Evolutionary conservation across 1,140 invertebrate genomes (phyloP), one percentile per base, ranked within the genome.

Genomic region (Papilio dardanus): DNA sequence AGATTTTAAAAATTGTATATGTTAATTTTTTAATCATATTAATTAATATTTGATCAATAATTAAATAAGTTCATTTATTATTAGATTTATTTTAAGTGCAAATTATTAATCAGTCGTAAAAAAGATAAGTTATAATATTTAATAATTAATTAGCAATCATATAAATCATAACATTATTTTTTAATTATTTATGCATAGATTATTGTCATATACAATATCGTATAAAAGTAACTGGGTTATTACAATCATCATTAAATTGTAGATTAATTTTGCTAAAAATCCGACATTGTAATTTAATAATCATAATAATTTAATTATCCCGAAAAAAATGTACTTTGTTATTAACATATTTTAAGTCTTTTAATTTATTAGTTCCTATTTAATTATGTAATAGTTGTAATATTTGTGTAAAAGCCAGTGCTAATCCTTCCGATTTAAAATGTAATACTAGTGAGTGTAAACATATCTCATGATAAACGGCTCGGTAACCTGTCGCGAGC

Each of bases 401-500:
- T 14, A 30, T 1, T 62, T 16, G 24, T 66, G 19, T 69, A 40
- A 35, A 35, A 76, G 40, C 62, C 28, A 62, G 35, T 74, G 37
- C 68, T 67, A 78, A 75, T 71, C 71, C 71, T 78, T 58, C 42
- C 71, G 54, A 73, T 67, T 73, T 58, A 68, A 76, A 78, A 76
- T 65, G 74, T 67, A 74, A 85, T 82, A 78, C 74, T 76, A 77
- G 77, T 82, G 85, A 86, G 83, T 80, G 87, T 89, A 89, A 91
- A 91, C 88, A 91, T 88, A 83, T 84, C 79, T 81, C 79, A 82
- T 87, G 89, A 92, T 93, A 92, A 92, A 93, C 90, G 87, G 84
- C 88, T 90, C 85, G 91, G 83, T 91, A 91, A 93, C 88, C 87
- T 91, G 90, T 91, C 89, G 88, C 88, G 85, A 82, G 83, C 88